Evolutionary conservation across 2,797 vertebrate genomes (phyloP), one percentile per base, ranked within the genome.

Genomic region (Benthosema pterotum): DNA sequence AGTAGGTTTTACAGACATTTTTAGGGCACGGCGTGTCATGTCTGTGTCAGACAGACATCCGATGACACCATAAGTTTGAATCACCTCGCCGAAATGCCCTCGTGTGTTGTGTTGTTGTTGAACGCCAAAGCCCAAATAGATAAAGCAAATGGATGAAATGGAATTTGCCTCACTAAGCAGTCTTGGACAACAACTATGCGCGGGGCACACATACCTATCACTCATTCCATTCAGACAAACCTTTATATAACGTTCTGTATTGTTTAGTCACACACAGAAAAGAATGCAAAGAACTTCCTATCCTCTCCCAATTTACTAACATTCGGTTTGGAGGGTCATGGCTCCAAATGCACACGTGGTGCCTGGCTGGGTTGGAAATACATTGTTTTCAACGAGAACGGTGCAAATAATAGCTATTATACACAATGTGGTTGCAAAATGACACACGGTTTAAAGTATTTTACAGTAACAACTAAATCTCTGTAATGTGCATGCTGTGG

Each of bases 81-180:
- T 60, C 78, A 48, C 47, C 60, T 12, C 5, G 77, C 65, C 72
- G 57, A 78, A 79, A 78, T 72, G 74, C 72, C 65, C 16, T 11
- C 61, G 22, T 38, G 32, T 38, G 32, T 38, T 61, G 54, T 65
- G 54, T 60, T 42, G 63, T 45, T 82, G 80, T 88, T 83, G 72
- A 79, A 87, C 48, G 22, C 52, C 42, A 68, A 55, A 85, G 83
- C 68, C 42, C 67, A 65, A 67, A 80, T 72, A 57, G 78, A 85
- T 88, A 76, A 85, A 86, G 77, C 77, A 78, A n/a, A 79, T 77
- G 72, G 66, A 77, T 80, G 68, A 82, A 59, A 60, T 79, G 83
- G 86, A 90, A 91, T 91, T 85, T 86, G 87, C 78, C 16, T 74
- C 57, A 48, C 13, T 90, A 87, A 89, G 90, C 87, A 65, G 14